These are phyloP conservation scores for Eucera pruinosa DNA, from an alignment of 2,888 invertebrate genomes.

Conservation along the genomic window DNA sequence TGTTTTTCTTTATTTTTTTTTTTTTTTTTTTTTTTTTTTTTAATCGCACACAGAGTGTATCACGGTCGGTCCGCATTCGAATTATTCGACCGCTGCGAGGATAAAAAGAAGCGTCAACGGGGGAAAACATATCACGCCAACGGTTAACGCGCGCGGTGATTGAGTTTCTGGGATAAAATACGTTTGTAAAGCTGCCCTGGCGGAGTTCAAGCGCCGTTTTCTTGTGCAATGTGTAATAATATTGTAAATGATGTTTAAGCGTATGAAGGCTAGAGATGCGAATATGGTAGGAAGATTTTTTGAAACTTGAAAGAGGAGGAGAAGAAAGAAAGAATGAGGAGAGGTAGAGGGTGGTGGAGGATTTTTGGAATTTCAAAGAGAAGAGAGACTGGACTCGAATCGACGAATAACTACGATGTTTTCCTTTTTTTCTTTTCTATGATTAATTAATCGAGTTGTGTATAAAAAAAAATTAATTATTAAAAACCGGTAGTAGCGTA, in stretches of 20 bases:
- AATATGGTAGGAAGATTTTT: neutral
- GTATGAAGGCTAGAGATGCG: slow-evolving; percentile 4
- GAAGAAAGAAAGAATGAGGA: too few species aligned
- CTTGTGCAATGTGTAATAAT: slow-evolving; percentile 78
- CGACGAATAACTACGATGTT: slow-evolving; percentile 40
- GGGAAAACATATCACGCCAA: slow-evolving; percentile 69
- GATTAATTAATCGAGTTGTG: slow-evolving; percentile 47
- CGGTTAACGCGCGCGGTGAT: slow-evolving; percentile 55
- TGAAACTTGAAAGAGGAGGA: neutral
- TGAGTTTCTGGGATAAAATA: slow-evolving; percentile 69
- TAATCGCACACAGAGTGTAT: neutral
- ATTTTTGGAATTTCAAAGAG: slow-evolving; percentile 54
- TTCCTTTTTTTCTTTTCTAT: slow-evolving; percentile 27
- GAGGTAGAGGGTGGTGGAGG: neutral
- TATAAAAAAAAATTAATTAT: slow-evolving; percentile 21
- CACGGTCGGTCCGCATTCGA: slow-evolving; percentile 29
- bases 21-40: too few species aligned
- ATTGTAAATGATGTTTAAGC: slow-evolving; percentile 65
- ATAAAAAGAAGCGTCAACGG: slow-evolving; percentile 14
- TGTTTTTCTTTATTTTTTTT: too few species aligned
- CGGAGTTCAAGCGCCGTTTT: slow-evolving; percentile 68
- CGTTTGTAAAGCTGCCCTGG: slow-evolving; percentile 48
- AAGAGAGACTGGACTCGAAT: slow-evolving; percentile 67
- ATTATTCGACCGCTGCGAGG: slow-evolving; percentile 16
- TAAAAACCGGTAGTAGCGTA: slow-evolving; percentile 36